Conservation (phyloP, 2,113 vertebrate genomes). For the Neogale vison region DNA sequence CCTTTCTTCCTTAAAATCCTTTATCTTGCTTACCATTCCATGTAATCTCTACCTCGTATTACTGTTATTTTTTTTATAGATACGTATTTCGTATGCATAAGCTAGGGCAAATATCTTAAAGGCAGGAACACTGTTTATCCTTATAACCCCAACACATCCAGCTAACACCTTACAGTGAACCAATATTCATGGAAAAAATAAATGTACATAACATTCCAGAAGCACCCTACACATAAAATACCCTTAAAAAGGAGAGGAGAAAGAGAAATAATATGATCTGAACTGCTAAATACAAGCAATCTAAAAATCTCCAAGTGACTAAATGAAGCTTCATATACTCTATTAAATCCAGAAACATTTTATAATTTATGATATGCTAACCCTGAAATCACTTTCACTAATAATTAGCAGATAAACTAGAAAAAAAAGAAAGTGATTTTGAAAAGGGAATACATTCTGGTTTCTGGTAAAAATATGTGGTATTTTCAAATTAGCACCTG, state of each 20-base stretch:
- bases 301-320: slow-evolving; percentile 71
- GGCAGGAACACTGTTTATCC: background rate
- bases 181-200: slow-evolving; percentile 50
- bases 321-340: slow-evolving; percentile 46
- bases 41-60: background rate
- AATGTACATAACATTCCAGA: background rate
- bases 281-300: slow-evolving; percentile 57
- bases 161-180: slow-evolving; percentile 49
- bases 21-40: slow-evolving; percentile 22
- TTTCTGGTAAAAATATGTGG: background rate
- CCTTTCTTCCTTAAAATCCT: background rate
- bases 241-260: background rate
- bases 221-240: slow-evolving; percentile 27
- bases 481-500: slow-evolving; percentile 40
- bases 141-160: slow-evolving; percentile 35
- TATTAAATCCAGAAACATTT: slow-evolving; percentile 81
- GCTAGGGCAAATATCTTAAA: slow-evolving; percentile 16
- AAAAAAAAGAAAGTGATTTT: background rate
- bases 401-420: background rate
- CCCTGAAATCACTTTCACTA: slow-evolving; percentile 23
- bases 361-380: slow-evolving; percentile 61
- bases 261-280: slow-evolving; percentile 4
- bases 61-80: background rate
- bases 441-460: background rate
- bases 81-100: background rate